A percentile compares a stretch with the other conserved stretches of the same genome.
These are phyloP conservation scores for Dascillus cervinus DNA, from an alignment of 2,888 invertebrate genomes.

Conservation along the genomic window DNA sequence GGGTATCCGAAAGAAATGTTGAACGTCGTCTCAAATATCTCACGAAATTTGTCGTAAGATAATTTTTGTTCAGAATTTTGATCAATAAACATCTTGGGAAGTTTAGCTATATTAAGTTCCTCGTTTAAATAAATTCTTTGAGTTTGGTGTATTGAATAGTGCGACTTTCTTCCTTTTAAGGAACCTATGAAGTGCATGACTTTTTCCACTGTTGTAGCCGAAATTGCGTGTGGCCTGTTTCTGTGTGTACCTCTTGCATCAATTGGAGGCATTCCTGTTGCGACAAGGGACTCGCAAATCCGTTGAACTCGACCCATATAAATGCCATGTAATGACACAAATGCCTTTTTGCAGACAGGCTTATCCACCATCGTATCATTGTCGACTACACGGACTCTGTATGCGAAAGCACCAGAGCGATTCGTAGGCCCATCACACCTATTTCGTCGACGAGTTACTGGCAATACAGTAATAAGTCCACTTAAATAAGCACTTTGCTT, in stretches of 20 bases:
- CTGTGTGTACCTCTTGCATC: constrained; percentile 1
- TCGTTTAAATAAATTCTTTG: constrained; percentile 1
- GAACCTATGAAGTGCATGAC: not conserved
- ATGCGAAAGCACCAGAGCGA: not conserved
- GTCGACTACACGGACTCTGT: not conserved
- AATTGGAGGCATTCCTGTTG: not conserved
- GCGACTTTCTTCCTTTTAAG: constrained; percentile 2
- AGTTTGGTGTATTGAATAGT: constrained; percentile 1
- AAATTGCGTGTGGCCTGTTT: constrained; percentile 1
- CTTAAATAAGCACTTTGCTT: not conserved
- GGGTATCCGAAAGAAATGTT: constrained; percentile 4
- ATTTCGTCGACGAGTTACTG: not conserved
- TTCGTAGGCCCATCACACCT: not conserved
- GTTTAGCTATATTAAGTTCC: constrained; percentile 1
- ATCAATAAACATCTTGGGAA: not conserved
- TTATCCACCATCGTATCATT: not conserved
- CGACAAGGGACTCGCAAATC: not conserved
- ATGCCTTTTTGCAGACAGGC: not conserved
- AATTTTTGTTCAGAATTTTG: constrained; percentile 1
- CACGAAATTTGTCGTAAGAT: constrained; percentile 4
- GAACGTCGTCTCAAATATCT: constrained; percentile 3
- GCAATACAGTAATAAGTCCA: not conserved
- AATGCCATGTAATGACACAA: not conserved
- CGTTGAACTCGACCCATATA: not conserved
- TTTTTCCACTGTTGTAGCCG: not conserved